Evolutionary conservation across 2,797 vertebrate species (phyloP), one percentile per base, ranked within the genome.

Genomic region (Hippocampus kuda): DNA sequence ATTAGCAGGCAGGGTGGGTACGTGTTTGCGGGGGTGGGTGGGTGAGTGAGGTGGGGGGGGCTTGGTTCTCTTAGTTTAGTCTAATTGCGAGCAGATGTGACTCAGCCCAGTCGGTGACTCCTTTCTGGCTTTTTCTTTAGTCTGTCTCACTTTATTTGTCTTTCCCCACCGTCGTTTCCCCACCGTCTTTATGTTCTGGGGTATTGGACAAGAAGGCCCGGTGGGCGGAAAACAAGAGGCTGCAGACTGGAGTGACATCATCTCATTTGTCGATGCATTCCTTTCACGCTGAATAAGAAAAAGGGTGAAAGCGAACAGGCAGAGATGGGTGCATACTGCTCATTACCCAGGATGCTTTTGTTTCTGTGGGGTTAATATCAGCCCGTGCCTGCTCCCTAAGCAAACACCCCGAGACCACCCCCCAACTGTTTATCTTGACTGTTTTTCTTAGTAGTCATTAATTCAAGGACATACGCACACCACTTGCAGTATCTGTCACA

Each of bases 71-170:
- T 84, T 24, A 82, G 82, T 77, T 77, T 77, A 54, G 81, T 86
- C 86, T 87, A 88, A 90, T 81, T 85, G 75, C 79, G 57, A 83
- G 68, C 88, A 89, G 88, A 90, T 90, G 88, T 85, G 80, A 72
- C 74, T 75, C 84, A 66, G 81, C 84, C 74, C 77, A 81, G 80
- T 76, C 67, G 20, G 15, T 79, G 81, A 84, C 84, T 84, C 77
- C 81, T 81, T 87, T 81, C 83, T 83, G 81, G 78, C 76, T 72
- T 83, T 84, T 57, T 66, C 63, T 20, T 73, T 11, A 65, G 41
- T 30, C 12, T 60, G 30, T 59, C 65, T 62, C 30, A 53, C 46
- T 68, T 61, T 60, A 46, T 54, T 66, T 54, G 27, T 30, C 38
- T 62, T 30, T n/a, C n/a, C n/a, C n/a, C n/a, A n/a, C n/a, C n/a